These are phyloP conservation scores for Caloenas nicobarica DNA, from an alignment of 2,113 vertebrate genomes.

Conservation along the genomic window DNA sequence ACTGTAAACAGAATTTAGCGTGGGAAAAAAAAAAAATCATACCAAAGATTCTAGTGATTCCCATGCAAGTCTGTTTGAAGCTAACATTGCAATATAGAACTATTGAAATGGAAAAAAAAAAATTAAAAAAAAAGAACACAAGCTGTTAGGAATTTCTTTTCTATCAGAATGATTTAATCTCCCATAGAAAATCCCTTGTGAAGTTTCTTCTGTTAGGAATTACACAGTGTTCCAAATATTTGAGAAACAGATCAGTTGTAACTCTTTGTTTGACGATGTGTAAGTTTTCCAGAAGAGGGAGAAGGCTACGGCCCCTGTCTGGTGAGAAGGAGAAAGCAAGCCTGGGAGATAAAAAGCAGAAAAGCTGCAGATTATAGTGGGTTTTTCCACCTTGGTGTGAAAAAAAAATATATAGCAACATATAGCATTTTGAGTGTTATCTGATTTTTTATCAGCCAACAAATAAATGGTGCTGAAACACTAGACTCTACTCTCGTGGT, in stretches of 20 bases:
- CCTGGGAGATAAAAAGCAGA: neutral
- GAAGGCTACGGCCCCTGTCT: neutral
- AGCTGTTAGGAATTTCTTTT: neutral
- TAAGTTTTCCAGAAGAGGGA: neutral
- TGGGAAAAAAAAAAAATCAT: neutral
- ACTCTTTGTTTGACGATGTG: neutral
- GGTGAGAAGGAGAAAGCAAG: neutral
- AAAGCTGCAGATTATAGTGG: neutral
- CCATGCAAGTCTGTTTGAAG: neutral
- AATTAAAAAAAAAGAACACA: neutral
- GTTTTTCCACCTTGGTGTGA: neutral
- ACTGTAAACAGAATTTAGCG: neutral
- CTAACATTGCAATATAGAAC: neutral
- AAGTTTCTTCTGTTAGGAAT: neutral
- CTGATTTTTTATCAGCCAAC: neutral
- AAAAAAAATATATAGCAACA: neutral
- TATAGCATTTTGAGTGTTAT: neutral
- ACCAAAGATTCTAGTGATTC: neutral
- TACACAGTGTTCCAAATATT: neutral
- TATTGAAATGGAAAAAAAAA: neutral
- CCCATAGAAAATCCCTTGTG: neutral
- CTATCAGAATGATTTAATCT: neutral
- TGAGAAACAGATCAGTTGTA: neutral
- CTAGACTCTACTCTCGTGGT: neutral
- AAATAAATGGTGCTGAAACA: slow-evolving; percentile 10